Conservation (phyloP, 1,140 invertebrate genomes). For the Leptonema lineaticorne region DNA sequence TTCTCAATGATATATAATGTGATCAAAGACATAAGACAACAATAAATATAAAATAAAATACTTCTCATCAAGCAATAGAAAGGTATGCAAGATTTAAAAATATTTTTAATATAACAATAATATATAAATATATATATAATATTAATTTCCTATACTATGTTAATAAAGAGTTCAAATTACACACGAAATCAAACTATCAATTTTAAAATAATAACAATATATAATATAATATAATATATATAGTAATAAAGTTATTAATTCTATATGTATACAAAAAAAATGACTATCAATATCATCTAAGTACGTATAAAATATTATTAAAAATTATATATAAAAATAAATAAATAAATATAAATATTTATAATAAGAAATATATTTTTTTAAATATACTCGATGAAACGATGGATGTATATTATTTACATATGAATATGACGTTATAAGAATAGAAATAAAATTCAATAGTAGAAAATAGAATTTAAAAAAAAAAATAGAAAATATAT, state of each 20-base stretch:
- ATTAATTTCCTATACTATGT: background rate
- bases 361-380: too few relatives aligned
- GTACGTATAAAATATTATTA: background rate
- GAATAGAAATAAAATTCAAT: background rate
- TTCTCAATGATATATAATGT: too few relatives aligned
- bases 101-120: too few relatives aligned
- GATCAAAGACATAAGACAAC: too few relatives aligned
- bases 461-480: background rate
- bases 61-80: background rate
- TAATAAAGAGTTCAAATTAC: constrained; percentile 1
- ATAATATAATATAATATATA: too few relatives aligned
- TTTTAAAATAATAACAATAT: constrained; percentile 3
- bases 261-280: constrained; percentile 15
- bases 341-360: background rate
- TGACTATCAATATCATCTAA: constrained; percentile 6
- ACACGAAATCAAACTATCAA: constrained; percentile 9
- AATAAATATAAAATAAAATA: background rate
- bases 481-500: too few relatives aligned
- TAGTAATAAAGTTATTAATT: too few relatives aligned
- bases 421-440: too few relatives aligned
- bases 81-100: background rate
- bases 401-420: too few relatives aligned
- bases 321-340: background rate
- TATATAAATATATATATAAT: background rate
- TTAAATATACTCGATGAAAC: too few relatives aligned